Base-by-base conservation (phyloP, 2,113 vertebrate genomes). In the Toxotes jaculatrix region DNA sequence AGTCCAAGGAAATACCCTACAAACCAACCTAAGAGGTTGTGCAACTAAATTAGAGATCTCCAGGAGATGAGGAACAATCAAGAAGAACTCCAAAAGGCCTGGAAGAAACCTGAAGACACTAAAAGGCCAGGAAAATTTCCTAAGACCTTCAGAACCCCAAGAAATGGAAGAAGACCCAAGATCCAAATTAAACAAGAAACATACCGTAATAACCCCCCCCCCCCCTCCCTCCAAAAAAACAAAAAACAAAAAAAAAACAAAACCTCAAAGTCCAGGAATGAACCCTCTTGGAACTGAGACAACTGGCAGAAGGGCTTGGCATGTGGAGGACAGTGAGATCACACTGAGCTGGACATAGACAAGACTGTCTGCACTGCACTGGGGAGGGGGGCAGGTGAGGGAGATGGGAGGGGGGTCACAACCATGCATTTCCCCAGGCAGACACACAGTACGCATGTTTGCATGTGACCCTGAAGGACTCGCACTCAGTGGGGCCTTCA, bases 221-320 rank as follows among this genome's bases (percentile, higher is more conserved):
- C 27, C 1, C 27, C 27, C n/a, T n/a, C n/a, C n/a, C n/a, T n/a
- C n/a, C n/a, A n/a, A n/a, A n/a, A n/a, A n/a, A n/a, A n/a, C n/a
- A 27, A 27, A 27, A 27, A 27, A 27, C 27, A 27, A 27, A 27
- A 27, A 27, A 27, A 27, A 27, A 27, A 1, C 7, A 16, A 45
- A n/a, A 45, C 17, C 40, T 7, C 21, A 47, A 68, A 65, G 67
- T 80, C 62, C 45, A 32, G 60, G 38, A 76, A 34, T 31, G 57
- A 70, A 77, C 34, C 70, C 21, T 77, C 32, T 71, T 87, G 93
- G 93, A 93, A 94, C 93, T 94, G 92, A 94, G 93, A 92, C 74
- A 89, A 91, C 92, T 91, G 92, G 88, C 91, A 93, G 85, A 88
- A 86, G 84, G 80, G 64, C 43, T 86, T 60, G 84, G 83, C 64